These are phyloP conservation scores for Oreochromis tanganicae DNA, from an alignment of 2,113 vertebrate genomes.

Conservation along the genomic window DNA sequence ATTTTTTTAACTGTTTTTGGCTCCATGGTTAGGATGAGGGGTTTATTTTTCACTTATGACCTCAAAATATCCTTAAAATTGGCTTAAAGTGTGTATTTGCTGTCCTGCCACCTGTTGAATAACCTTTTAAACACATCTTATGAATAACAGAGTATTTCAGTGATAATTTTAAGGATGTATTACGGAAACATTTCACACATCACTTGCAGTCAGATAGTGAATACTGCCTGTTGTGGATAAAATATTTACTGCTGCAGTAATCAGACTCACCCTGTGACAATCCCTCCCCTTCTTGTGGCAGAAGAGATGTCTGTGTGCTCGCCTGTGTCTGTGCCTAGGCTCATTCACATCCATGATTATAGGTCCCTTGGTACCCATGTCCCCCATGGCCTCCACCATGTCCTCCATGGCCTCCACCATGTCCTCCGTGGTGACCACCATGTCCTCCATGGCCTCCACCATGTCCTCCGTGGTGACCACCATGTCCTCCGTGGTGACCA, in stretches of 20 bases:
- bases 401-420: too few relatives aligned
- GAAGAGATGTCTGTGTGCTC: neutral
- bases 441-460: neutral
- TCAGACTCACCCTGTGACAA: too few relatives aligned
- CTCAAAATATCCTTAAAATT: neutral
- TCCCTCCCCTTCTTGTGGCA: slow-evolving; percentile 63
- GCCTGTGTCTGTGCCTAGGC: neutral
- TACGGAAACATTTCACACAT: neutral
- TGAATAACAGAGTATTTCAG: neutral
- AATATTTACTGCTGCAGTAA: neutral
- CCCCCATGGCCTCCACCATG: neutral
- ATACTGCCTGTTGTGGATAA: neutral
- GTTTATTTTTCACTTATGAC: neutral
- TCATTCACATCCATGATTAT: too few relatives aligned
- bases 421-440: too few relatives aligned
- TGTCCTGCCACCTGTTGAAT: too few relatives aligned
- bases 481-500: too few relatives aligned
- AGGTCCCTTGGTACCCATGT: too few relatives aligned
- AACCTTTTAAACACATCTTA: neutral
- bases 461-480: neutral
- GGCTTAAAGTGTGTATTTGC: neutral
- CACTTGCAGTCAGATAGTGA: neutral
- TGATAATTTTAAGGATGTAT: neutral
- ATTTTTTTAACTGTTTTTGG: too few relatives aligned
- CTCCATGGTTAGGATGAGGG: neutral